Evolutionary conservation across 2,113 vertebrate species (phyloP), one percentile per base, ranked within the genome.

Genomic region (Empidonax alnorum): DNA sequence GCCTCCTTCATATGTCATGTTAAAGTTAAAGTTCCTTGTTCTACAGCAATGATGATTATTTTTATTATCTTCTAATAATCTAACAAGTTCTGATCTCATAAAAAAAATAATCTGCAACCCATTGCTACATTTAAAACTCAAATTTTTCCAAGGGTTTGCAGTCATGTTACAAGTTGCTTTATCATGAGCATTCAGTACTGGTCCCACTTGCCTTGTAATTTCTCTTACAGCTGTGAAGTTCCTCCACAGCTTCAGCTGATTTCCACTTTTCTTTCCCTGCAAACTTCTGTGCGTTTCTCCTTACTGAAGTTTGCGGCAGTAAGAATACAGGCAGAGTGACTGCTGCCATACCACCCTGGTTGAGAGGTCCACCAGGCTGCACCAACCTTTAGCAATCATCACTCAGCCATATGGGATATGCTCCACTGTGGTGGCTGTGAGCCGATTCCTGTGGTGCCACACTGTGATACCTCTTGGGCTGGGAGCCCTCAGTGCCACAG

Each of bases 311-410:
- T 12, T 35, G 44, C 12, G 18, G 72, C 15, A 50, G 11, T 7
- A 39, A 49, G 33, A 83, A 73, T 50, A 42, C 63, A 76, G 31
- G 37, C 35, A 50, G 52, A 41, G 42, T 5, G 30, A 39, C 30
- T 68, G 33, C 62, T 72, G 61, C 49, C 7, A 0, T 24, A 21
- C 3, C 0, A 0, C 19, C 53, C 46, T 18, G 41, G 5, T 76
- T 69, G 52, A 18, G 44, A 87, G 33, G 8, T 47, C 50, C 50
- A 52, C 16, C 12, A 11, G 62, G 67, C 41, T 80, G 49, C 58
- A 61, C 2, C 42, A 39, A 9, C 16, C 14, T 55, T 44, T 46
- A 80, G 68, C 11, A n/a, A 0, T 5, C 7, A 3, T 35, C 21
- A 16, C 37, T 58, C 0, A 5, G 28, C 20, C 66, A 76, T 17